A percentile compares a stretch with the other conserved stretches of the same genome.
phyloP scores from a whole-genome alignment of 2,113 vertebrate genomes.

The Poicephalus meyeri region DNA sequence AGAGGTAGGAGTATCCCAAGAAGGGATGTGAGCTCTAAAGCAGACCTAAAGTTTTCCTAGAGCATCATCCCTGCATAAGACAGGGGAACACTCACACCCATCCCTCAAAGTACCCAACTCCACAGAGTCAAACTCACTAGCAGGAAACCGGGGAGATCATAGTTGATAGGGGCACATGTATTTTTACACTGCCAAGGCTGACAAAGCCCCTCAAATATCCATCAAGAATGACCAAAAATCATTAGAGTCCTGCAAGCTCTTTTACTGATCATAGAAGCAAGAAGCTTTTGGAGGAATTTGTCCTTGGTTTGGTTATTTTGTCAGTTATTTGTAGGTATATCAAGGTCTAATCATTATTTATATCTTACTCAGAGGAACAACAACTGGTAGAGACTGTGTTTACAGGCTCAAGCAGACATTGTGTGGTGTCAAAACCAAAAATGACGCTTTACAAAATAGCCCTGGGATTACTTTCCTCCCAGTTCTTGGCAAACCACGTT shows the following conservation, averaged over 20 bases:
- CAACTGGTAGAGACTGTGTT: neutral
- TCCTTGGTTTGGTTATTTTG: neutral
- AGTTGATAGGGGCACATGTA: neutral
- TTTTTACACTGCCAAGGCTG: neutral
- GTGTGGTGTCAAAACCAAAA: neutral
- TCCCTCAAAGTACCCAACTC: neutral
- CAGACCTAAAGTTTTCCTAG: neutral
- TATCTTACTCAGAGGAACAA: neutral
- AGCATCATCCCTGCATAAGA: neutral
- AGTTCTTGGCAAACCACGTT: neutral
- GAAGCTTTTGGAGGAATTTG: neutral
- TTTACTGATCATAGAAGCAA: neutral
- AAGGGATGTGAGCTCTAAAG: neutral
- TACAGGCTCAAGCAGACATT: neutral
- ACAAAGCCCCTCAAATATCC: neutral
- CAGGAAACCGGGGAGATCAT: neutral
- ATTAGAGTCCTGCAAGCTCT: neutral
- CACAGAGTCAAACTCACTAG: neutral
- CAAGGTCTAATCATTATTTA: neutral
- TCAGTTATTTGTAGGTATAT: neutral
- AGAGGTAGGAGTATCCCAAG: neutral
- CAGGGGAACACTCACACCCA: neutral
- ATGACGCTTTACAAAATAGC: neutral
- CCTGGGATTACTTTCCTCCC: neutral
- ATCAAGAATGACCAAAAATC: neutral